phyloP scores from a whole-genome alignment of 2,888 invertebrate genomes.

The Drosophila cognata region DNA sequence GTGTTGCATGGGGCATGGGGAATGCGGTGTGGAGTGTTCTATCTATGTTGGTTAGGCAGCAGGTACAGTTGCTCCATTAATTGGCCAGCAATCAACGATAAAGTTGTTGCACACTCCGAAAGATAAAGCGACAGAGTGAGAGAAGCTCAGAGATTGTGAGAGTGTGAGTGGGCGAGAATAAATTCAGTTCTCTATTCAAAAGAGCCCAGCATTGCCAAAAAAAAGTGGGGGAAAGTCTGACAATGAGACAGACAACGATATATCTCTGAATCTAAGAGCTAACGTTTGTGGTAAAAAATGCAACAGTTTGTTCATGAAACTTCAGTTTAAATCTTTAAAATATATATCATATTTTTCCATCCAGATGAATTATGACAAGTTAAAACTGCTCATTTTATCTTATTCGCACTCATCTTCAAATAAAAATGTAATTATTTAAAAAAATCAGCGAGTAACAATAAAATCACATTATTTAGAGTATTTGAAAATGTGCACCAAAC shows the following conservation, averaged over 20 bases:
- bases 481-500: neutral
- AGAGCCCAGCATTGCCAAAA: neutral
- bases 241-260: neutral
- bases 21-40: neutral
- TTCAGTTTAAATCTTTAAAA: neutral
- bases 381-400: neutral
- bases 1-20: neutral
- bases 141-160: neutral
- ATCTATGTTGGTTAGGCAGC: neutral
- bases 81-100: conserved; percentile 51
- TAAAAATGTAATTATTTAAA: neutral
- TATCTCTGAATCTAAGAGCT: neutral
- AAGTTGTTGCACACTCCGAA: conserved; percentile 27
- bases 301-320: neutral
- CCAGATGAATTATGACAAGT: neutral
- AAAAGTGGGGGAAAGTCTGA: neutral
- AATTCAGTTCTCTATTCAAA: neutral
- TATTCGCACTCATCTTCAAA: neutral
- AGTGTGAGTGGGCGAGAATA: neutral
- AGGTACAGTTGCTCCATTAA: conserved; percentile 50
- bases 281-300: neutral
- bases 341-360: neutral
- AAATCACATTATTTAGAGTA: neutral
- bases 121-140: neutral
- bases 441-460: neutral